Conservation (phyloP, 2,888 invertebrate species). For the Formica aserva region DNA sequence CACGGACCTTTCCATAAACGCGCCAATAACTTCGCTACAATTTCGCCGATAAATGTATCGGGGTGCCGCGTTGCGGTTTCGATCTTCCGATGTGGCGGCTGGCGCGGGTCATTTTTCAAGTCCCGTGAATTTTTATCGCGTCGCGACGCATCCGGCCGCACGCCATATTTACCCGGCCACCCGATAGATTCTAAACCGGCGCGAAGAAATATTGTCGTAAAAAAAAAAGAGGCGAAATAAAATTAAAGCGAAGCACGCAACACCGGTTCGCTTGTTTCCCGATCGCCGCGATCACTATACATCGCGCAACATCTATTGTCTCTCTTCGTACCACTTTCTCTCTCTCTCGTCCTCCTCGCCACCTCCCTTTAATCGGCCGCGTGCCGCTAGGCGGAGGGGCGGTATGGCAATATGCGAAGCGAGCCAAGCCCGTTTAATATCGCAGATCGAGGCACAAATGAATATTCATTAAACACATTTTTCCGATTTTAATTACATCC, state of each 20-base stretch:
- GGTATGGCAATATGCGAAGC: conserved; percentile 76
- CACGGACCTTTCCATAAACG: conserved; percentile 33
- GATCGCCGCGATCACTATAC: conserved; percentile 61
- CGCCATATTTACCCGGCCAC: conserved; percentile 69
- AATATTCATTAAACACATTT: conserved; percentile 85
- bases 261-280: conserved; percentile 61
- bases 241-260: conserved; percentile 59
- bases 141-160: conserved; percentile 67
- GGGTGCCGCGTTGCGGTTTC: conserved; percentile 42
- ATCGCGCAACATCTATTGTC: conserved; percentile 41
- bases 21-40: conserved; percentile 50
- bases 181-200: conserved; percentile 70
- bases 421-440: conserved; percentile 78
- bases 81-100: conserved; percentile 54
- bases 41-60: conserved; percentile 51
- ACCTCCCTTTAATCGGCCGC: conserved; percentile 70
- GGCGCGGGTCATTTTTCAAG: conserved; percentile 72
- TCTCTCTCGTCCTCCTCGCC: conserved; percentile 15
- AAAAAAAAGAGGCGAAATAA: conserved; percentile 57
- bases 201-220: conserved; percentile 65
- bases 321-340: not conserved
- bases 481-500: conserved; percentile 85
- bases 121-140: conserved; percentile 75
- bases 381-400: conserved; percentile 69
- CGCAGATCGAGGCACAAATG: conserved; percentile 80